phyloP scores from a whole-genome alignment of 2,888 invertebrate genomes.

The Acrobasis consociella region DNA sequence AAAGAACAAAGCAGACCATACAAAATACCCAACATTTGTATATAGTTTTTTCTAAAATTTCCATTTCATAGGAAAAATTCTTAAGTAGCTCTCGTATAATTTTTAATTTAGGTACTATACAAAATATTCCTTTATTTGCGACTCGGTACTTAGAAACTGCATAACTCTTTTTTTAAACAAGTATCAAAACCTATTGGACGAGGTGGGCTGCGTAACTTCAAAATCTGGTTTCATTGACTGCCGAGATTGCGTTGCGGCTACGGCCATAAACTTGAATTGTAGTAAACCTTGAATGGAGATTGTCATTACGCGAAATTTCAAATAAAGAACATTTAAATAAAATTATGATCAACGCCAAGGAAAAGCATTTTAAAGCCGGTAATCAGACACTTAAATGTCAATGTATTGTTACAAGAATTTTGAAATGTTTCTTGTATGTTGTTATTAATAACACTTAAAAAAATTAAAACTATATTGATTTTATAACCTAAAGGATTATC shows the following conservation, averaged over 20 bases:
- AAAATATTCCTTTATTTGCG: no score
- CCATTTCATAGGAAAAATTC: no score
- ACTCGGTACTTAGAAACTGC: no score
- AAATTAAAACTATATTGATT: no score
- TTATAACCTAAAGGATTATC: no score
- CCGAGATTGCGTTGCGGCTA: constrained; percentile 31
- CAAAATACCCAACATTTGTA: no score
- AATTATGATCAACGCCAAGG: neutral
- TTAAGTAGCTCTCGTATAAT: no score
- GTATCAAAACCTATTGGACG: constrained; percentile 30
- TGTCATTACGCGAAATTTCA: constrained; percentile 24
- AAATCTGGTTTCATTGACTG: constrained; percentile 49
- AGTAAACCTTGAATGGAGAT: constrained; percentile 38
- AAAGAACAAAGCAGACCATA: no score
- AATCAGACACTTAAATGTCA: neutral
- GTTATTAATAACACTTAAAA: no score
- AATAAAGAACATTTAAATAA: constrained; percentile 20
- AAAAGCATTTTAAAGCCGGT: neutral
- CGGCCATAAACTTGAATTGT: constrained; percentile 50
- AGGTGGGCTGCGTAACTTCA: constrained; percentile 25
- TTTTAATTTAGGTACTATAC: no score
- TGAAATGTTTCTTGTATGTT: neutral
- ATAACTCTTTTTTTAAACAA: constrained; percentile 6
- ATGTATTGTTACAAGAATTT: neutral
- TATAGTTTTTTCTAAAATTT: no score